Base-by-base conservation (phyloP, 1,140 invertebrate species). In the Helicoverpa armigera region DNA sequence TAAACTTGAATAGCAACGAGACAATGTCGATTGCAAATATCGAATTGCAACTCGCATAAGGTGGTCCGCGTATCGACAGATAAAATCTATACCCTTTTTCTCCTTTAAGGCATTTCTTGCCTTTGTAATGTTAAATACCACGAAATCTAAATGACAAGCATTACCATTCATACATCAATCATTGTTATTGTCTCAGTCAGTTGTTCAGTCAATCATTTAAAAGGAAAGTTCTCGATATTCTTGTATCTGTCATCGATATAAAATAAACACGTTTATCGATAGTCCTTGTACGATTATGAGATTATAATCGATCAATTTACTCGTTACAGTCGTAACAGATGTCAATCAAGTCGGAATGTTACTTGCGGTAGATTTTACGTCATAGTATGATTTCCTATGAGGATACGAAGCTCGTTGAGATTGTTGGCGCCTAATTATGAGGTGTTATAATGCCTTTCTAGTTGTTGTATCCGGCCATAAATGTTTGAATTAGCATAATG, bases 91-190 rank as follows among this genome's bases (percentile, higher is more conserved):
- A 31, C 58, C 58, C 23, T 61, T 61, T 61, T 61, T 61, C 58
- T 61, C 23, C 58, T 43, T 43, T 43, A 43, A 43, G 9, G 5
- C 9, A 50, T 69, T 16, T 43, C 65, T 69, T 23, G 16, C 63
- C 9, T 16, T 65, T 48, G 48, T 50, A 43, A 50, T 75, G 73
- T 75, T 43, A 29, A 77, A 77, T 50, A 61, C 48, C 14, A 65
- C 50, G 61, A 77, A 77, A 77, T 48, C 63, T 79, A 70, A 69
- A 79, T 58, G 77, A 72, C 65, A 72, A 58, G 31, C 79, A 53
- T 58, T 13, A 31, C 50, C 61, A 80, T 80, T 80, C 69, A 80
- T 23, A 67, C 43, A 80, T 75, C 79, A 75, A 75, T 80, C 70
- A 80, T 72, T 14, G 53, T n/a, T 69, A 51, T 23, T 16, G 70